phyloP scores from a whole-genome alignment of 2,888 invertebrate species.

The Nyleta sp. region DNA sequence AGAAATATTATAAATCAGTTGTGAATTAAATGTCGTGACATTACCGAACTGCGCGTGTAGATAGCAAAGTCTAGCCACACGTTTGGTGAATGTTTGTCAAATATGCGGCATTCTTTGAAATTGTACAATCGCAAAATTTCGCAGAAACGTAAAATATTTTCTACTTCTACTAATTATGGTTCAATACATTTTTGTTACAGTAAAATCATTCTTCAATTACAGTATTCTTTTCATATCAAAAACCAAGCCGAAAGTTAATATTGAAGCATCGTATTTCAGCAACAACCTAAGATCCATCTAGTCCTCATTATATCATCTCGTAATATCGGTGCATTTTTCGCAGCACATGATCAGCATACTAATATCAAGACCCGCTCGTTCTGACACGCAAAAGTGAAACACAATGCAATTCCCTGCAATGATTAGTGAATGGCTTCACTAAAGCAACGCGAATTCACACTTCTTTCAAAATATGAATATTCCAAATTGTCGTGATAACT shows the following conservation, averaged over 20 bases:
- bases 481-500: too few species aligned
- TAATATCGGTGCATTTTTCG: conserved; percentile 36
- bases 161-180: too few species aligned
- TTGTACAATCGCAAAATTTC: too few species aligned
- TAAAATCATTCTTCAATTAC: neutral
- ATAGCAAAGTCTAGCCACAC: neutral
- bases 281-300: conserved; percentile 18
- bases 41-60: neutral
- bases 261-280: conserved; percentile 15
- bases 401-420: neutral
- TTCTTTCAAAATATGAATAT: neutral
- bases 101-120: neutral
- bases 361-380: conserved; percentile 17
- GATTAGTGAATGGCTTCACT: neutral
- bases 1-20: conserved; percentile 19
- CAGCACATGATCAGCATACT: conserved; percentile 33
- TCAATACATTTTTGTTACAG: too few species aligned
- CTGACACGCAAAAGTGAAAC: conserved; percentile 4
- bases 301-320: conserved; percentile 16
- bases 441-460: neutral
- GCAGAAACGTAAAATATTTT: too few species aligned
- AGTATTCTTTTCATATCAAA: neutral
- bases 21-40: conserved; percentile 38
- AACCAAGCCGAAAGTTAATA: conserved; percentile 10
- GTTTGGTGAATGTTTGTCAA: neutral